Evolutionary conservation across 1,140 invertebrate genomes (phyloP).

Genomic region (Neoseiulus cucumeris): DNA sequence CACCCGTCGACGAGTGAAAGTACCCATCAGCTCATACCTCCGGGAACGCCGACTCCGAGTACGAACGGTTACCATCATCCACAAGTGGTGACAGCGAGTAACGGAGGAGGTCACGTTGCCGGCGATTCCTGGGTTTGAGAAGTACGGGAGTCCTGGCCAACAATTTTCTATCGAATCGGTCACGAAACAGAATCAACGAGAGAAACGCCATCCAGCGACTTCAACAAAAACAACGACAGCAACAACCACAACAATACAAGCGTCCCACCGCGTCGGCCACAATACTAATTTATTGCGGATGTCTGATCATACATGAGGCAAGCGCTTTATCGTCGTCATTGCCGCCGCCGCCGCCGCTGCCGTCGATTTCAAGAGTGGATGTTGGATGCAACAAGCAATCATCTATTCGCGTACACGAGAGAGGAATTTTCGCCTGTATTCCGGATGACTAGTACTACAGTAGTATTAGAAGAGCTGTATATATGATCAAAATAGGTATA

Average conservation of each 20-base stretch:
- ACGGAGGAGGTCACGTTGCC: not conserved
- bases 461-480: too few species aligned
- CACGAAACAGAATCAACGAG: too few species aligned
- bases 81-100: not conserved
- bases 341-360: too few species aligned
- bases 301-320: too few species aligned
- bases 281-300: too few species aligned
- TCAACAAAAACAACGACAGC: not conserved
- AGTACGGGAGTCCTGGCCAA: not conserved
- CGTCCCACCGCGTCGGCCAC: not conserved
- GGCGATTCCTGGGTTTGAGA: conserved; percentile 1
- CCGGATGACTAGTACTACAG: too few species aligned
- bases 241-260: not conserved
- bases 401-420: too few species aligned
- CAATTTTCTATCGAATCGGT: not conserved
- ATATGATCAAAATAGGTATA: too few species aligned
- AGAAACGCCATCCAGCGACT: not conserved
- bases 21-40: conserved; percentile 2
- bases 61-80: not conserved
- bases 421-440: too few species aligned
- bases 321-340: too few species aligned
- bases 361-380: too few species aligned
- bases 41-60: not conserved
- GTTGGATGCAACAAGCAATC: too few species aligned
- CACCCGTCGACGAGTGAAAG: conserved; percentile 2